These are phyloP conservation scores for Ophiothrix spiculata DNA, from an alignment of 35 echinoderm and acorn worm genomes.

Conservation along the genomic window DNA sequence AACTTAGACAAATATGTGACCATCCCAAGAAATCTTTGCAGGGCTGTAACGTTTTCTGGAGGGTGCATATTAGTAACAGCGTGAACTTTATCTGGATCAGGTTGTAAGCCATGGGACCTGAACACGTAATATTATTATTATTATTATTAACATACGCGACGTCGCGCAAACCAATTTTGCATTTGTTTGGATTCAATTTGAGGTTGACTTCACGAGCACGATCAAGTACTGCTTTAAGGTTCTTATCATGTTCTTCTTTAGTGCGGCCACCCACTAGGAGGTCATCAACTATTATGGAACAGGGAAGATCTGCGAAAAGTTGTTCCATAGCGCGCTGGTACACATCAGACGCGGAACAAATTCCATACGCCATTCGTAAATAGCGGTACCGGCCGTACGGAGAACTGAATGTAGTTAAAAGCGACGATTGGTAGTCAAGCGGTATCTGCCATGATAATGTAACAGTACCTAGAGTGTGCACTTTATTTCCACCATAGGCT, in stretches of 20 bases:
- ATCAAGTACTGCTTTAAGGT: slow-evolving; percentile 35
- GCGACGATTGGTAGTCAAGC: slow-evolving; percentile 41
- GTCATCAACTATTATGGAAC: slow-evolving; percentile 62
- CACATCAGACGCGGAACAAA: slow-evolving; percentile 14
- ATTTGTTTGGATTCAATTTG: slow-evolving; percentile 57
- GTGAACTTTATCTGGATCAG: slow-evolving; percentile 45
- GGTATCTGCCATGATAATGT: slow-evolving; percentile 53
- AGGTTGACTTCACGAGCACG: slow-evolving; percentile 4
- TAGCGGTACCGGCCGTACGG: not conserved
- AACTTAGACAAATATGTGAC: slow-evolving; percentile 65
- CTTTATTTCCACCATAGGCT: too few relatives aligned
- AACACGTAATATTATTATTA: slow-evolving; percentile 67
- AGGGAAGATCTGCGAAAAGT: not conserved
- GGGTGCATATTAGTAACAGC: slow-evolving; percentile 60
- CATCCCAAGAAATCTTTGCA: slow-evolving; percentile 50
- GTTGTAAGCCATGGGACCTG: slow-evolving; percentile 40
- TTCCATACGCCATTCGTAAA: slow-evolving; percentile 11
- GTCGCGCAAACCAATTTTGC: slow-evolving; percentile 40
- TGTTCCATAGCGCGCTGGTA: not conserved
- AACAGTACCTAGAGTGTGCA: too few relatives aligned
- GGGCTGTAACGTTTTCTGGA: slow-evolving; percentile 21
- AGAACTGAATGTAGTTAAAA: slow-evolving; percentile 25
- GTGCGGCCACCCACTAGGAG: slow-evolving; percentile 57
- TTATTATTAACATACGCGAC: slow-evolving; percentile 57
- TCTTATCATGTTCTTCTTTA: slow-evolving; percentile 45